Percentiles rank a stretch among this genome's conserved stretches.
Conservation (phyloP, 2,888 invertebrate genomes). For the Diploptera punctata region DNA sequence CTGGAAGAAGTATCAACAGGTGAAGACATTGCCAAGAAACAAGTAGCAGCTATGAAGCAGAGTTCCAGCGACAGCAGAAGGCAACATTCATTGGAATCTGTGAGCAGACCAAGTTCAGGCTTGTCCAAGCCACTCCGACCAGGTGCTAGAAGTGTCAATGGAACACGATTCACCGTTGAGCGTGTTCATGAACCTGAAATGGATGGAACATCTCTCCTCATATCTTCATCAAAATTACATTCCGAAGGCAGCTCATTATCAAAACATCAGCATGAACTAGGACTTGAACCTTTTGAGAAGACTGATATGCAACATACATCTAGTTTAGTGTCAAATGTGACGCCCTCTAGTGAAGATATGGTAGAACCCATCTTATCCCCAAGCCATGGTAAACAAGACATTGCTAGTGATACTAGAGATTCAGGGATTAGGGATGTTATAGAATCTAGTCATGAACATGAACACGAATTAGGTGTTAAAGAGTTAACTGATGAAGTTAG, state of each 20-base stretch:
- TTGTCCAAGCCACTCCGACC: neutral
- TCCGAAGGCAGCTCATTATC: neutral
- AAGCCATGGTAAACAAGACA: too few relatives aligned
- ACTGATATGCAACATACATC: neutral
- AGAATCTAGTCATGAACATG: too few relatives aligned
- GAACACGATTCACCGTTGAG: conserved; percentile 23
- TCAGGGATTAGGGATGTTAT: too few relatives aligned
- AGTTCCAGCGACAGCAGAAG: neutral
- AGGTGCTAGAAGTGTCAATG: conserved; percentile 18
- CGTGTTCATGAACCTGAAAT: conserved; percentile 23
- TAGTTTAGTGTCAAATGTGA: neutral
- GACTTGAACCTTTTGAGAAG: neutral
- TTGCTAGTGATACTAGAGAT: too few relatives aligned
- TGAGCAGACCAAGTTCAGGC: neutral
- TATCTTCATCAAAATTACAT: neutral
- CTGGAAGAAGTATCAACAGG: conserved; percentile 6
- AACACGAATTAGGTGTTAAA: too few relatives aligned
- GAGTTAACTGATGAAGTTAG: neutral
- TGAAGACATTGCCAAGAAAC: too few relatives aligned
- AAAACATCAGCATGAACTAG: neutral
- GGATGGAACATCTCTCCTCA: neutral
- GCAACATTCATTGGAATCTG: neutral
- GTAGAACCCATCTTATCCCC: neutral
- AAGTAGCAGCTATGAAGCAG: neutral
- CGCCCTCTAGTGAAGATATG: neutral